Evolutionary conservation across 2,888 invertebrate genomes (phyloP), one percentile per base, ranked within the genome.

Genomic region (Chymomyza procnemis): DNA sequence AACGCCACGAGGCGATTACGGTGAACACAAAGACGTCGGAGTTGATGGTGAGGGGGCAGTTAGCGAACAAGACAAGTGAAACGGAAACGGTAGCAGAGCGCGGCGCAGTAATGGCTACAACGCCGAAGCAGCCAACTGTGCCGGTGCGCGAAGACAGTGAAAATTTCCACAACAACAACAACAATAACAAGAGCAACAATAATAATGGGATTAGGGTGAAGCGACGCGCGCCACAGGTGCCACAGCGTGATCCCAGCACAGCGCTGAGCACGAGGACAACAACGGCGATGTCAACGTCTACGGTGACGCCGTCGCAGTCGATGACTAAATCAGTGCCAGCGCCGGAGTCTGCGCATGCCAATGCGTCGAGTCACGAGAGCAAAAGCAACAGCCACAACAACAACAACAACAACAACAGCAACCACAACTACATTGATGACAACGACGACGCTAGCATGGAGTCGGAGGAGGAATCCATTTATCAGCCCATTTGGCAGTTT

Each of bases 401-500:
- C n/a, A 54, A 61, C 30, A n/a, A n/a, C n/a, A n/a, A 50, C 16
- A 50, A 21, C 22, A 60, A 54, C 34, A 61, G 55, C 8, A 19
- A 8, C 26, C 26, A 67, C 30, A 61, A 56, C 54, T n/a, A n/a
- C n/a, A n/a, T n/a, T n/a, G 46, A 18, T 54, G 50, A 67, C 30
- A 61, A 56, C 54, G 50, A 61, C 5, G 19, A 18, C 50, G 41
- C 41, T 12, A 41, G 12, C 14, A 61, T 2, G 19, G 21, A 21
- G 21, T 6, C 48, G 16, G 77, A 80, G 5, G 89, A 90, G 59
- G 91, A 91, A 41, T 86, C 89, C 8, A 91, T 91, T 64, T 91
- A 91, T 70, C 91, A 91, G 52, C 89, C 90, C 50, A 91, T 91
- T 68, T 91, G 91, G 91, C 90, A 91, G 71, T 91, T 89, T 69